phyloP scores from a whole-genome alignment of 2,113 vertebrate species.

The Vulpes ferrilata region DNA sequence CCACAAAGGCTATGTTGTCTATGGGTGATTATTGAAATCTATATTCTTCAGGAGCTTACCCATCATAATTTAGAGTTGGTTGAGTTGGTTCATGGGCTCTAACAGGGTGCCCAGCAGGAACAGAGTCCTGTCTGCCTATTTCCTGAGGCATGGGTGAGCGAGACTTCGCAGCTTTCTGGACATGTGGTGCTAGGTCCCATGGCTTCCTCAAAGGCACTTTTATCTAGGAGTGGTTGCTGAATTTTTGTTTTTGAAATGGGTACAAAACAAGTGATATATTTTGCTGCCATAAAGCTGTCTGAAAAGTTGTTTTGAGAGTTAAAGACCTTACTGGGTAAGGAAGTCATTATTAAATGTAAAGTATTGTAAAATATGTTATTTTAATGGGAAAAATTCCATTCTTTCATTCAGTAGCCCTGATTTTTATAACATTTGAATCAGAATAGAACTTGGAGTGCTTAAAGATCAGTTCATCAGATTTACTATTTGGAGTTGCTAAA shows the following conservation, averaged over 20 bases:
- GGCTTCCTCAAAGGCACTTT: not conserved
- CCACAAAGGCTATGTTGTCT: not conserved
- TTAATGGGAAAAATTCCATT: constrained; percentile 3
- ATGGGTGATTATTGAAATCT: not conserved
- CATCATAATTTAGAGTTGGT: not conserved
- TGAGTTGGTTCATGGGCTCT: not conserved
- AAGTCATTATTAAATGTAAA: not conserved
- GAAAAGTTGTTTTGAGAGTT: not conserved
- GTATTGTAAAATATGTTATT: not conserved
- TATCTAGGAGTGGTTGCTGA: not conserved
- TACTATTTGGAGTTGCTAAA: not conserved
- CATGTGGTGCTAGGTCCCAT: not conserved
- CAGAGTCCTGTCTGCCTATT: not conserved
- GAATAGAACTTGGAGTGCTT: not conserved
- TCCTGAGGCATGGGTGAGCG: too few relatives aligned
- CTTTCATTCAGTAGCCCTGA: not conserved
- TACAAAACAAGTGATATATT: not conserved
- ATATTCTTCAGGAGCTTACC: not conserved
- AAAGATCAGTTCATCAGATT: not conserved
- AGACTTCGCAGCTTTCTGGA: not conserved
- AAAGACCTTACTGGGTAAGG: not conserved
- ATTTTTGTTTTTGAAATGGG: not conserved
- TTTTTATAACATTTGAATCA: not conserved
- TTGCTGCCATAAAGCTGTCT: not conserved
- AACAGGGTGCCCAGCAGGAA: not conserved